These are phyloP conservation scores for Heliconius ismenius DNA, from an alignment of 2,888 invertebrate species.

Conservation along the genomic window DNA sequence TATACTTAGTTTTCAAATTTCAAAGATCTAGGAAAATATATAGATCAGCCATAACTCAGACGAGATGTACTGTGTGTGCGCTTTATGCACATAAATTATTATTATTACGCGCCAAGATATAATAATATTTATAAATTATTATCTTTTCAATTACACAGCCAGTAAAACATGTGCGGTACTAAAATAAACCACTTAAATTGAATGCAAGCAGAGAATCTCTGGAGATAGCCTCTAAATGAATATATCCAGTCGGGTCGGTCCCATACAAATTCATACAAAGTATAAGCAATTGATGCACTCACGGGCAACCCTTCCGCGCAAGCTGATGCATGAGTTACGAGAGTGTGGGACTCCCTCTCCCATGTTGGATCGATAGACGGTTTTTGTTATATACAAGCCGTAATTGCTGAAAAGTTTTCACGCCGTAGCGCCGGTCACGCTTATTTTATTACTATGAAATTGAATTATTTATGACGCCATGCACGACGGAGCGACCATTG, in stretches of 20 bases:
- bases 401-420: constrained; percentile 82
- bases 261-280: constrained; percentile 69
- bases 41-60: background rate
- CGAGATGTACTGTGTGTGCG: constrained; percentile 15
- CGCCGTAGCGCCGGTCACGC: constrained; percentile 78
- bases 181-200: constrained; percentile 46
- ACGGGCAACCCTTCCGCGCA: constrained; percentile 73
- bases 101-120: constrained; percentile 36
- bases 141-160: constrained; percentile 41
- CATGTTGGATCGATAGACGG: constrained; percentile 69
- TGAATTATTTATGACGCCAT: constrained; percentile 80
- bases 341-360: constrained; percentile 57
- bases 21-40: constrained; percentile 14
- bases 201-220: constrained; percentile 42
- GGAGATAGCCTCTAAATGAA: constrained; percentile 60
- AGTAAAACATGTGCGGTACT: constrained; percentile 44
- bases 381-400: constrained; percentile 80
- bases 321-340: constrained; percentile 78
- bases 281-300: constrained; percentile 74
- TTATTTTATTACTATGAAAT: constrained; percentile 82
- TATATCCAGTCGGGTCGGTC: constrained; percentile 69
- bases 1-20: background rate
- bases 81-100: constrained; percentile 27
- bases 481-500: constrained; percentile 70
- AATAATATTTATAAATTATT: constrained; percentile 38